Conservation (phyloP, 2,797 vertebrate species). For the Zenarchopterus dispar region DNA sequence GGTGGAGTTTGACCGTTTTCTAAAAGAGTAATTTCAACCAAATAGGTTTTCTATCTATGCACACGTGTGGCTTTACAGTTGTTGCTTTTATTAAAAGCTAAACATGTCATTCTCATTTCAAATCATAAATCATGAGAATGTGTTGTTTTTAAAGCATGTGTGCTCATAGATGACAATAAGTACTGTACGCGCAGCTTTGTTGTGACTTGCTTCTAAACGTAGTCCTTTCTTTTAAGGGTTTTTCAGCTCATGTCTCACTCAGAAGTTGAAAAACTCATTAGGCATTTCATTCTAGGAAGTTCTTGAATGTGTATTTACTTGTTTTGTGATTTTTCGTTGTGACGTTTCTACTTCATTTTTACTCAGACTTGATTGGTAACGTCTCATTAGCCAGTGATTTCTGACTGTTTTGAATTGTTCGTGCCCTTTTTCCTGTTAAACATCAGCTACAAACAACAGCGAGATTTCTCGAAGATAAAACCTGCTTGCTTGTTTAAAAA, state of each 20-base stretch:
- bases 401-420: slow-evolving; percentile 24
- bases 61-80: slow-evolving; percentile 17
- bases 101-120: slow-evolving; percentile 24
- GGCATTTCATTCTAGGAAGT: slow-evolving; percentile 56
- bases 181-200: slow-evolving; percentile 29
- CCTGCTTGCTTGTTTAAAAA: slow-evolving; percentile 3
- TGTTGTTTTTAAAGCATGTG: slow-evolving; percentile 12
- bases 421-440: slow-evolving; percentile 1
- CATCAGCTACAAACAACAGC: not conserved
- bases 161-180: slow-evolving; percentile 27
- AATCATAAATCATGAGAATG: not conserved
- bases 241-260: slow-evolving; percentile 80
- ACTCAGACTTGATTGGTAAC: slow-evolving; percentile 7
- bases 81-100: slow-evolving; percentile 16
- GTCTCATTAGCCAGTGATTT: slow-evolving; percentile 23
- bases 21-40: slow-evolving; percentile 27
- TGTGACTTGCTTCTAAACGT: slow-evolving; percentile 15
- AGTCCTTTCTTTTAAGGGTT: slow-evolving; percentile 34
- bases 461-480: not conserved
- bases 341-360: slow-evolving; percentile 27
- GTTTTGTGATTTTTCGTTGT: slow-evolving; percentile 28
- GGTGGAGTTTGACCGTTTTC: slow-evolving; percentile 40
- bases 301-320: slow-evolving; percentile 17
- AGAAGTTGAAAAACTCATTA: slow-evolving; percentile 60
- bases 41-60: slow-evolving; percentile 30